Base-by-base conservation (phyloP, 2,888 invertebrate species). In the Clivina fossor region DNA sequence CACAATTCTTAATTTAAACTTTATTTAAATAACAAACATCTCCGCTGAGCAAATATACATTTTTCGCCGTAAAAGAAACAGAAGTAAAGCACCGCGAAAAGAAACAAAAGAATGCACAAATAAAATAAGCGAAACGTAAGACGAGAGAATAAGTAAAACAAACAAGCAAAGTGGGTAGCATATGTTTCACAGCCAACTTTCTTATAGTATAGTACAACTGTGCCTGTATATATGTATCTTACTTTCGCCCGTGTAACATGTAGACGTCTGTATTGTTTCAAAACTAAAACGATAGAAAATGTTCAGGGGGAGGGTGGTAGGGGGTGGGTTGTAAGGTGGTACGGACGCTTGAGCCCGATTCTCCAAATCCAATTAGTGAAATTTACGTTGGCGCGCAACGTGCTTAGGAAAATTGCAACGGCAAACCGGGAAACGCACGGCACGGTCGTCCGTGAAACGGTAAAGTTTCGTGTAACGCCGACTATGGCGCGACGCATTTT, bases 331-430 rank as follows among this genome's bases (percentile, higher is more conserved):
- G 11, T 33, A 47, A 32, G 8, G 33, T n/a, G n/a, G 9, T 15
- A 15, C 24, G 11, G 7, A 20, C n/a, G 18, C 4, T 41, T 4
- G 26, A 47, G 50, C 41, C 50, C 50, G 33, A 53, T 44, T 53
- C 53, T 33, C 53, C 16, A 44, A 53, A 53, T 53, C 35, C 53
- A 53, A 53, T 53, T 53, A 53, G 53, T 53, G 53, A 53, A 53
- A 53, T 53, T 53, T 53, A 53, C 53, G 53, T 22, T 38, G 30
- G 40, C 50, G 50, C 50, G 32, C 30, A 40, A 20, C 24, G 30
- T 50, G 50, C 50, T 50, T 50, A 50, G 50, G 50, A 50, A 50
- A 50, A 50, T 50, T 50, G 50, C 50, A 50, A 22, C 41, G 50
- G 13, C 33, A 33, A 33, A 13, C 24, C 38, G 19, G 49, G 18